phyloP scores from a whole-genome alignment of 2,797 vertebrate species.

The Periophthalmus magnuspinnatus region DNA sequence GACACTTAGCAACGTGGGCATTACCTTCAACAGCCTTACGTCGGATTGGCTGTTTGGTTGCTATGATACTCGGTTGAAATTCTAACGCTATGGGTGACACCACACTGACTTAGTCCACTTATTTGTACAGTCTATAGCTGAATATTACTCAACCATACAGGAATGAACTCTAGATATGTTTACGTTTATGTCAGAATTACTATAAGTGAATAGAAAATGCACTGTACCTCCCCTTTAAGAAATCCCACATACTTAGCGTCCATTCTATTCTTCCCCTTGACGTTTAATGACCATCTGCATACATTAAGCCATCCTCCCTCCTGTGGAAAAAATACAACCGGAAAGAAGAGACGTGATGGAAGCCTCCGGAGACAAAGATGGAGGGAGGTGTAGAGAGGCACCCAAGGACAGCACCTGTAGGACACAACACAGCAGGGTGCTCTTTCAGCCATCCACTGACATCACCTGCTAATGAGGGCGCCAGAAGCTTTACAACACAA shows the following conservation, averaged over 20 bases:
- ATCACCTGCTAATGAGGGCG: slow-evolving; percentile 64
- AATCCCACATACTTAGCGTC: slow-evolving; percentile 55
- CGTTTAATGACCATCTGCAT: slow-evolving; percentile 47
- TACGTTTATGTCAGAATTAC: too few relatives aligned
- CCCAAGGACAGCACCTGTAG: slow-evolving; percentile 40
- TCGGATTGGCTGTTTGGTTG: too few relatives aligned
- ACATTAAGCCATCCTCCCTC: slow-evolving; percentile 63
- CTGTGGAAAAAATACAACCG: slow-evolving; percentile 34
- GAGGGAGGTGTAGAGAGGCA: slow-evolving; percentile 27
- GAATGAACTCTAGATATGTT: too few relatives aligned
- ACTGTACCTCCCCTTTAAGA: slow-evolving; percentile 22
- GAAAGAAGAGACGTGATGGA: slow-evolving; percentile 43
- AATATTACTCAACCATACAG: too few relatives aligned
- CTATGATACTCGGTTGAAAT: too few relatives aligned
- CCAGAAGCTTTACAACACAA: slow-evolving; percentile 46
- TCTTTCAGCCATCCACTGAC: slow-evolving; percentile 56
- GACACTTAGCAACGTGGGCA: too few relatives aligned
- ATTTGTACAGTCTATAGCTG: too few relatives aligned
- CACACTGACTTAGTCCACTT: too few relatives aligned
- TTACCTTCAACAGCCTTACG: too few relatives aligned
- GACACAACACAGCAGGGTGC: slow-evolving; percentile 48
- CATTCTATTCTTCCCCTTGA: slow-evolving; percentile 39
- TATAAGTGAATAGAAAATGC: not conserved
- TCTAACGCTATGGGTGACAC: too few relatives aligned
- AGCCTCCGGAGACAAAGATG: slow-evolving; percentile 49